A percentile compares a stretch with the other conserved stretches of the same genome.
Conservation (phyloP, 2,797 vertebrate genomes). For the Arnoldichthys spilopterus region DNA sequence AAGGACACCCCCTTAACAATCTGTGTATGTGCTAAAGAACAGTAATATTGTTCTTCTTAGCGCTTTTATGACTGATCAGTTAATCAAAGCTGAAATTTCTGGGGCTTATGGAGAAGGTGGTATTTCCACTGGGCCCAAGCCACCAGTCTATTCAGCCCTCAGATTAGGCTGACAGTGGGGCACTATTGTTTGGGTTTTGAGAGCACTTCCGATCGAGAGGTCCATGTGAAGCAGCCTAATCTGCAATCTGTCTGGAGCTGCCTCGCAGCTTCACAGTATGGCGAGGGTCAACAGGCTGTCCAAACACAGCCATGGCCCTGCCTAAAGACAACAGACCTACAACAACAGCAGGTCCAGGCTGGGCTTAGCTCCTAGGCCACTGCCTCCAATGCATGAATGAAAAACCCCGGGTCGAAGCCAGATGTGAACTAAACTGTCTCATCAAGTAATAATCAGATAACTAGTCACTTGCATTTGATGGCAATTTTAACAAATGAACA, state of each 20-base stretch:
- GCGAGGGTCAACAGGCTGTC: constrained; percentile 21
- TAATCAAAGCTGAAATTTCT: not conserved
- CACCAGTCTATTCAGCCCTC: constrained; percentile 15
- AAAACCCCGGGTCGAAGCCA: not conserved
- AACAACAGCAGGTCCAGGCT: constrained; percentile 22
- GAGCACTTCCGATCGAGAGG: constrained; percentile 25
- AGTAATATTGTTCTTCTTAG: too few relatives aligned
- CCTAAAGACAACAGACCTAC: constrained; percentile 24
- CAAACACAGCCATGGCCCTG: constrained; percentile 14
- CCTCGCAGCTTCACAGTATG: not conserved
- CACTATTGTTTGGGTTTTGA: constrained; percentile 32
- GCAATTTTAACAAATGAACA: not conserved
- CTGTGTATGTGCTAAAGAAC: not conserved
- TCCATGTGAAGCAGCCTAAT: constrained; percentile 4
- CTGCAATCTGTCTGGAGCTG: constrained; percentile 3
- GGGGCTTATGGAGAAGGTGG: not conserved
- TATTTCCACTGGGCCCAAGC: not conserved
- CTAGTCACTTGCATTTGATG: not conserved
- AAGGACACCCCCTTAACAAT: not conserved
- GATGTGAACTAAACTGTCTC: not conserved
- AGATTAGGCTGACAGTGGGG: constrained; percentile 14
- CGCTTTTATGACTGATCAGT: not conserved
- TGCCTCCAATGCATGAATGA: not conserved
- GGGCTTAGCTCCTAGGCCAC: not conserved
- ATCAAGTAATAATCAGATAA: not conserved